These are phyloP conservation scores for Paratrypauchen microcephalus DNA, from an alignment of 2,797 vertebrate species.

Conservation along the genomic window DNA sequence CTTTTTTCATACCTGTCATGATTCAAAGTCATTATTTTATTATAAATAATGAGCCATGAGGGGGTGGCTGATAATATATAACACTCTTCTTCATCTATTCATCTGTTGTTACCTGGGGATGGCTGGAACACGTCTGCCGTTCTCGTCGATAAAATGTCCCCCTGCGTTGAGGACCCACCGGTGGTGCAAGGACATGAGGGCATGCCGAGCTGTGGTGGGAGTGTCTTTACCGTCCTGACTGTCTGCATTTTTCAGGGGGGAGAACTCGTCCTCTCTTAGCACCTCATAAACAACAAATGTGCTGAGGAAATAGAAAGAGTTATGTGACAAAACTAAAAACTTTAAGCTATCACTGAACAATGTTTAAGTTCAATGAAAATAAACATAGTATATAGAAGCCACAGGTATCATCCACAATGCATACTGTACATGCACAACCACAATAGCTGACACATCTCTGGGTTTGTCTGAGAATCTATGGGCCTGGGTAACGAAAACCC, in stretches of 20 bases:
- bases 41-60: too few species aligned
- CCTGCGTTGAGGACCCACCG: slow-evolving; percentile 97
- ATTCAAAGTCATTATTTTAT: too few species aligned
- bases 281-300: slow-evolving; percentile 94
- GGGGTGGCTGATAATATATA: too few species aligned
- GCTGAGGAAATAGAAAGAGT: slow-evolving; percentile 63
- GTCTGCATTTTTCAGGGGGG: slow-evolving; percentile 94
- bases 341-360: too few species aligned
- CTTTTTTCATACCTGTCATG: too few species aligned
- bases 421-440: not conserved
- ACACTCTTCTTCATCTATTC: not conserved
- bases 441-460: not conserved
- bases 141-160: slow-evolving; percentile 93
- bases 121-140: slow-evolving; percentile 87
- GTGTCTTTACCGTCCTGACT: slow-evolving; percentile 96
- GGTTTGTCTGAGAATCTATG: too few species aligned
- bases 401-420: not conserved
- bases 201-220: slow-evolving; percentile 89
- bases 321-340: not conserved
- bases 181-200: slow-evolving; percentile 93
- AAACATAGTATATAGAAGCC: not conserved
- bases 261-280: slow-evolving; percentile 93
- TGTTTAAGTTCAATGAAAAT: not conserved
- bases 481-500: too few species aligned
- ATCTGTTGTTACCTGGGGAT: slow-evolving; percentile 86